Evolutionary conservation across 1,140 invertebrate species (phyloP), one percentile per base, ranked within the genome.

Genomic region (Drosophila equinoxialis): DNA sequence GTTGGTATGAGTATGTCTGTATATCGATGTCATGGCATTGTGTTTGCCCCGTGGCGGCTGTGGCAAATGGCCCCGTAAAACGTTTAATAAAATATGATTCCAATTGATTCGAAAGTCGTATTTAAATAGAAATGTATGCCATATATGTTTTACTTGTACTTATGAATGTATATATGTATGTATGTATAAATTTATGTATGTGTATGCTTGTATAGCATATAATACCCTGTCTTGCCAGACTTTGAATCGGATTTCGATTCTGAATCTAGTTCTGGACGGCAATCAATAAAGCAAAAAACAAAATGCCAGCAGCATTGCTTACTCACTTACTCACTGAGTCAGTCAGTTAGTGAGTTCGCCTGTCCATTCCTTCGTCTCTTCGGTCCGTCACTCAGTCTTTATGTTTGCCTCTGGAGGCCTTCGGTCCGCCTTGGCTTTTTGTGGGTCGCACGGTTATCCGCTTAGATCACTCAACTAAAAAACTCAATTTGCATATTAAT

Each of bases 401-500:
- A 48, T 48, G 63, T 30, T 59, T 33, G 65, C 63, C 69, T 78
- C 74, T 30, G 20, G 73, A 77, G 74, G 55, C 63, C 20, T 41
- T 62, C 59, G 13, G 51, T 57, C 65, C 57, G 69, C 63, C 72
- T 66, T 77, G 78, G 63, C 80, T 51, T 51, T 48, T 51, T 74
- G 61, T 35, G 54, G 54, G 48, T 13, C 42, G 54, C 42, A 69
- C 83, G 72, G 82, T 90, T 90, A 90, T 90, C 87, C 87, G 87
- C 87, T 90, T 90, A 90, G 87, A 90, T 90, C 87, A 90, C 75
- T 90, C 87, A 90, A 90, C 87, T 87, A 90, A 90, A 90, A 90
- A 90, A 90, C 79, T 90, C 87, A 90, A 90, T 90, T 90, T 90
- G 87, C 87, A 90, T 90, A 87, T 90, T 90, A 90, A 90, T 90